Evolutionary conservation across 2,797 vertebrate genomes (phyloP), one percentile per base, ranked within the genome.

Genomic region (Sebastes alutus): DNA sequence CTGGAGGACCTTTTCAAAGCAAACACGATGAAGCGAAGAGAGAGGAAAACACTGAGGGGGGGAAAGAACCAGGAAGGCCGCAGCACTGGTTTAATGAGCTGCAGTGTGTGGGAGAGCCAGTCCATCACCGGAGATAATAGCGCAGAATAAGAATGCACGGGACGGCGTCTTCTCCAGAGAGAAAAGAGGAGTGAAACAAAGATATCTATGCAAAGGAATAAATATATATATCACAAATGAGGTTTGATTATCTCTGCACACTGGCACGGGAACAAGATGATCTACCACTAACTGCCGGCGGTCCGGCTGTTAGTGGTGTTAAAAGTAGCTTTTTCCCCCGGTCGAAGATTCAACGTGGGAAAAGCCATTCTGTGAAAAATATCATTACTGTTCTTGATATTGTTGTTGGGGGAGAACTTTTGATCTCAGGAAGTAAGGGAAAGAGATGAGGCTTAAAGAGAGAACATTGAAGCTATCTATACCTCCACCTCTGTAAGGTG

Each of bases 1-100:
- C 83, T 79, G 61, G 52, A 88, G 82, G 90, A 84, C 65, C 78
- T 91, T 88, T 92, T 92, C 85, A 93, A 90, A 90, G 82, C 84
- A 89, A 88, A 89, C 79, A 67, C 22, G 64, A 85, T 86, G 87
- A 89, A 85, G 74, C 73, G 33, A 79, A 52, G 72, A 74, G 81
- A 68, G 32, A 69, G 52, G 60, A 56, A 72, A 75, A 60, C 14
- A 4, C 61, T 70, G 78, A 87, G 70, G 60, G 69, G 42, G 77
- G 70, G 78, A 32, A 61, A 70, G 74, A 82, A 56, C 20, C 58
- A n/a, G 59, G 69, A 81, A 68, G 60, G 80, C 58, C 0, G 6
- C 35, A 0, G 60, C 8, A 4, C 38, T 20, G 35, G 67, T 82
- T 89, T 93, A 93, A 93, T 93, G 78, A 93, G 88, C 89, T 89